phyloP scores from a whole-genome alignment of 2,113 vertebrate genomes.

The Brienomyrus brachyistius region DNA sequence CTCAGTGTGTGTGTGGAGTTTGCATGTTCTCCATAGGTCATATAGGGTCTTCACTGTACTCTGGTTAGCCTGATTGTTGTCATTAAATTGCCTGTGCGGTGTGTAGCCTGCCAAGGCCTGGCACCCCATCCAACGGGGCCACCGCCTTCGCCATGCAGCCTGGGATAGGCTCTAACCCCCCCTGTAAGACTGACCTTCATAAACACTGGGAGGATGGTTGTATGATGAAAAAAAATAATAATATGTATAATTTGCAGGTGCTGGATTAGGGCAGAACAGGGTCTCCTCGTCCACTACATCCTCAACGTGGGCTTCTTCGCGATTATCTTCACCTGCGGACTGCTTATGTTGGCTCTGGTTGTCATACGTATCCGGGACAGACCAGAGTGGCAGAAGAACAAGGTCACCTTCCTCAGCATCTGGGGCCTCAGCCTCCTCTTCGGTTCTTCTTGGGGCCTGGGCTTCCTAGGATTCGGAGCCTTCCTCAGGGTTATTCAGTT shows the following conservation, averaged over 20 bases:
- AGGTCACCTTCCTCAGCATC: constrained; percentile 58
- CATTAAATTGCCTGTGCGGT: too few species aligned
- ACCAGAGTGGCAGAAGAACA: constrained; percentile 49
- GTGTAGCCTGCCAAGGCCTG: too few species aligned
- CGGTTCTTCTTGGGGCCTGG: constrained; percentile 57
- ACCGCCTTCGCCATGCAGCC: background rate
- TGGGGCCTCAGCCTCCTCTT: constrained; percentile 66
- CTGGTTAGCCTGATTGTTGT: background rate
- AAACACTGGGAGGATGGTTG: background rate
- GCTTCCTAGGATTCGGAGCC: constrained; percentile 45
- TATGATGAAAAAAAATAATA: background rate
- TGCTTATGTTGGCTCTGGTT: constrained; percentile 55
- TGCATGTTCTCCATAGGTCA: background rate
- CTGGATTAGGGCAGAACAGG: constrained; percentile 47
- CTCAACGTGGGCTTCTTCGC: constrained; percentile 42
- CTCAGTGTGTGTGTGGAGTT: background rate
- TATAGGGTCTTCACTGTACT: background rate
- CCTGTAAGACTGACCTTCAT: too few species aligned
- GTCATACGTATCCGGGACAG: constrained; percentile 45
- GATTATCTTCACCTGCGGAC: constrained; percentile 44
- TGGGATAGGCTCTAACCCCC: background rate
- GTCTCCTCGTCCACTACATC: constrained; percentile 48
- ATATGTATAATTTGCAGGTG: constrained; percentile 45
- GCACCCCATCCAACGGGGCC: background rate
- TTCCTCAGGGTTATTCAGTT: constrained; percentile 44